Conservation (phyloP, 1,140 invertebrate species). For the Vanessa tameamea region DNA sequence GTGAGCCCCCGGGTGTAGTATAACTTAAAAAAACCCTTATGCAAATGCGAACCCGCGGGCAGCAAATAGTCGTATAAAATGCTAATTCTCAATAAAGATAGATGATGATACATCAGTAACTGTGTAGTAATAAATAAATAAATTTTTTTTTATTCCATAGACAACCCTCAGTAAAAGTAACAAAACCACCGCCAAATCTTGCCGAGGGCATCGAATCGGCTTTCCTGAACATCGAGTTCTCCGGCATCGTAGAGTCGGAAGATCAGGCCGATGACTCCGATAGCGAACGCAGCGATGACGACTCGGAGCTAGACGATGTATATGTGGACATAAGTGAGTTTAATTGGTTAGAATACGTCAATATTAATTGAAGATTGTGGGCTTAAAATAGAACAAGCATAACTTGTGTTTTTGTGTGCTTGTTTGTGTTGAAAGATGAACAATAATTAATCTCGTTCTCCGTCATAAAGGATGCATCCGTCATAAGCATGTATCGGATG, state of each 20-base stretch:
- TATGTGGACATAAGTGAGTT: slow-evolving; percentile 76
- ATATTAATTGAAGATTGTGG: no score
- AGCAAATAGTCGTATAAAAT: background rate
- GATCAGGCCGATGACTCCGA: slow-evolving; percentile 68
- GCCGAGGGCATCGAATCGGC: slow-evolving; percentile 78
- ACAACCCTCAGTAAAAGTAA: slow-evolving; percentile 69
- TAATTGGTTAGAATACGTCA: background rate
- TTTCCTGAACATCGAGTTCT: slow-evolving; percentile 80
- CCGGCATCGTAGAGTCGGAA: slow-evolving; percentile 79
- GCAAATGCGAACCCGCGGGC: no score
- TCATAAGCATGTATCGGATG: no score
- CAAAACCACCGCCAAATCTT: slow-evolving; percentile 70
- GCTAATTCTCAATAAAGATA: background rate
- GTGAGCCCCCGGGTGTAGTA: no score
- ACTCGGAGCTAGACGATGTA: slow-evolving; percentile 73
- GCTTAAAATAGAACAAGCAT: no score
- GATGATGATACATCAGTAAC: no score
- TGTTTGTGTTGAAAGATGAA: no score
- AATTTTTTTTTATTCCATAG: slow-evolving; percentile 29
- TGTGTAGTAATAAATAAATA: no score
- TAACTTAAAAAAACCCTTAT: no score
- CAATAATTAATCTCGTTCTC: no score
- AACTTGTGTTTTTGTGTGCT: no score
- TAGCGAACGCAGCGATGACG: slow-evolving; percentile 70
- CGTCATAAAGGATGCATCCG: no score